These are phyloP conservation scores for Sebastes alutus DNA, from an alignment of 2,797 vertebrate genomes.

Conservation along the genomic window DNA sequence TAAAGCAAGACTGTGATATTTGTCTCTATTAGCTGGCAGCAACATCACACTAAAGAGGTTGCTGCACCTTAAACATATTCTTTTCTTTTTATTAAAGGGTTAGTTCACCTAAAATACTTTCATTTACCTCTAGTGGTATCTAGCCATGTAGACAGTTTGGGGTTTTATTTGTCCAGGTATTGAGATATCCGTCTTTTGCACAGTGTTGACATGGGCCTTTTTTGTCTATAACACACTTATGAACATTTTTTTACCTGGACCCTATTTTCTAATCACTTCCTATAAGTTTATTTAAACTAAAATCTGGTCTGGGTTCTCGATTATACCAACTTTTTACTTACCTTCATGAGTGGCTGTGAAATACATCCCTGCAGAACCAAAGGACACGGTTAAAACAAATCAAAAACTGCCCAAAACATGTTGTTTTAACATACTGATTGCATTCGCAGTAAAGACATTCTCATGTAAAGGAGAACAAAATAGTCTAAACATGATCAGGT, in stretches of 20 bases:
- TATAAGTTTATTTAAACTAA: too few relatives aligned
- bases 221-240: background rate
- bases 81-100: background rate
- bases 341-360: background rate
- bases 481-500: background rate
- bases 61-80: background rate
- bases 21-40: background rate
- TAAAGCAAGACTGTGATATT: background rate
- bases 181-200: background rate
- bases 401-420: background rate
- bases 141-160: background rate
- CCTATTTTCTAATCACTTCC: too few relatives aligned
- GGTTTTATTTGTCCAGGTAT: too few relatives aligned
- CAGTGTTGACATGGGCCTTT: background rate
- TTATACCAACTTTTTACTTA: background rate
- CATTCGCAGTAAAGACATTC: background rate
- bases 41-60: background rate
- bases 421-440: background rate
- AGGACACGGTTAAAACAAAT: background rate
- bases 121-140: background rate
- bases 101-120: background rate
- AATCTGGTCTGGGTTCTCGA: background rate
- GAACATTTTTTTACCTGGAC: too few relatives aligned
- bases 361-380: background rate
- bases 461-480: background rate